Base-by-base conservation (phyloP, 2,797 vertebrate genomes). In the Strix occidentalis region DNA sequence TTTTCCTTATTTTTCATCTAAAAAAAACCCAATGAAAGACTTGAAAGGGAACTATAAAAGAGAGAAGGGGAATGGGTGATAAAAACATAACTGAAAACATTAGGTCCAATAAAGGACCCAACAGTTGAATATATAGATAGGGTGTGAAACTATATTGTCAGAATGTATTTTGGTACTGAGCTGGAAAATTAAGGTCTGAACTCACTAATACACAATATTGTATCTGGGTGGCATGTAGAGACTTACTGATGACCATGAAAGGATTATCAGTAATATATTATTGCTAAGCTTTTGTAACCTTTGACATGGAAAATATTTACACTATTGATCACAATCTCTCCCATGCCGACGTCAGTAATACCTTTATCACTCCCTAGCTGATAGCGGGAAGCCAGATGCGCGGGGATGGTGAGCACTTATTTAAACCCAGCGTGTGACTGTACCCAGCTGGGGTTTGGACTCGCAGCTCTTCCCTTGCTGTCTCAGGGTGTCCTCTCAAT, bases 201-300 rank as follows among this genome's bases (percentile, higher is more conserved):
- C 24, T 88, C 11, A 25, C 33, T 54, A 41, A 61, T 37, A 20
- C 28, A 7, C 50, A 29, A 5, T 53, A 17, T 5, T 0, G 0
- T 39, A 41, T 72, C 69, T 72, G 31, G 29, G 45, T 86, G 50
- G 9, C 13, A 8, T 10, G 13, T 21, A 31, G 14, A 81, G 51
- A 46, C 29, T 84, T 66, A 39, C 51, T 48, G 57, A 82, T 79
- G 60, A 48, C 57, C 4, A 1, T 41, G 35, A 65, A 87, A 77
- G 35, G 25, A 53, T 90, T 66, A 65, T 79, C 72, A 53, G 13
- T 21, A 29, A 64, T 70, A 9, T 28, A 24, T 78, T 43, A 31
- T 35, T 64, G 48, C 51, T 35, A 71, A 80, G 25, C 15, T 65
- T 89, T 83, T 61, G 16, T 82, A 87, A 61, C 48, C 29, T 85